Conservation (phyloP, 2,797 vertebrate species). For the Hirundo rustica region DNA sequence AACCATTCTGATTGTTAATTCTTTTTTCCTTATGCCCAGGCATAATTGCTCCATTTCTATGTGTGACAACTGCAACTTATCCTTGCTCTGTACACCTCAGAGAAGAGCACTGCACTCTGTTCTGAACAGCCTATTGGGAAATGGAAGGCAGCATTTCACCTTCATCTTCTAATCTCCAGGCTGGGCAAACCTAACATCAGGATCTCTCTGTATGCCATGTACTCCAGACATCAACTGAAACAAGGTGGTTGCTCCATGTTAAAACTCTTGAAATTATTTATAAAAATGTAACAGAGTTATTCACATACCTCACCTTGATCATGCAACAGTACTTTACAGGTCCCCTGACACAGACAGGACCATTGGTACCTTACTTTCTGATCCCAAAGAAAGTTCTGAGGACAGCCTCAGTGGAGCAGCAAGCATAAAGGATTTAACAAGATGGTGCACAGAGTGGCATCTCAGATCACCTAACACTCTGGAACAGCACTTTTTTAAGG, state of each 20-base stretch:
- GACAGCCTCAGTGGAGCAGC: not conserved
- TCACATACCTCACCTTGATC: not conserved
- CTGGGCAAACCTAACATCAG: not conserved
- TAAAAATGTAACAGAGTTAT: not conserved
- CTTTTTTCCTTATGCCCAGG: not conserved
- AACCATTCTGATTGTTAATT: not conserved
- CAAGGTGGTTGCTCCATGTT: not conserved
- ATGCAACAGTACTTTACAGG: not conserved
- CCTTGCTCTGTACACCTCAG: not conserved
- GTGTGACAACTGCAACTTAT: not conserved
- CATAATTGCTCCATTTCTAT: not conserved
- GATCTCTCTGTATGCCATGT: fast-evolving
- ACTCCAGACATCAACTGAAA: not conserved
- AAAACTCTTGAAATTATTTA: not conserved
- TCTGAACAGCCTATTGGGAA: not conserved
- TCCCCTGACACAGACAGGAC: not conserved
- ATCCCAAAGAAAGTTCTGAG: not conserved
- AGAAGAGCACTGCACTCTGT: not conserved
- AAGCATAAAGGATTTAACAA: not conserved
- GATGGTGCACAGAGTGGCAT: not conserved
- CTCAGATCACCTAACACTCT: not conserved
- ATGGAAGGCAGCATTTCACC: not conserved
- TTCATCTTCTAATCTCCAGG: not conserved
- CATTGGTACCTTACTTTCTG: not conserved
- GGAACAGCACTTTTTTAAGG: not conserved